Base-by-base conservation (phyloP, 2,888 invertebrate genomes). In the Xylota sylvarum region DNA sequence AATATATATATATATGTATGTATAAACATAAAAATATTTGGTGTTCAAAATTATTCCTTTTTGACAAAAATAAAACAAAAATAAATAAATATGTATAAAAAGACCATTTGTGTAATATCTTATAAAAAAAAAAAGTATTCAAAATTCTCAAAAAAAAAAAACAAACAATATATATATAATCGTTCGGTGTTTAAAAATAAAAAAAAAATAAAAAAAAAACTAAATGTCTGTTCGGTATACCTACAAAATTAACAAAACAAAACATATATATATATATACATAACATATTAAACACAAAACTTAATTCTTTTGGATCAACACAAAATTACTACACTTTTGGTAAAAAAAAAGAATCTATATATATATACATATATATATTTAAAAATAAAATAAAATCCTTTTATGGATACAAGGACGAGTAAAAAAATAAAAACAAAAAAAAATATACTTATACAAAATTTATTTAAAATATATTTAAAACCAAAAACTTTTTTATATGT, bases 401-500 rank as follows among this genome's bases (percentile, higher is more conserved):
- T 88, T 89, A 88, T 86, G 88, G 81, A 88, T 81, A 77, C 46
- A 86, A 88, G 40, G 82, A 79, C 80, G 82, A 88, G 52, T 9
- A 37, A 37, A 37, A 78, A 79, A 76, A 88, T 9, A 37, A 37
- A 37, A 78, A 79, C 73, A 88, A 46, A 60, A 52, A 58, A 70
- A 67, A 69, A 50, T 50, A 77, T 85, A 85, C 81, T 80, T 87
- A 85, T 80, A 86, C 84, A 85, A 85, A 80, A 74, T 87, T 86
- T 86, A 72, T 78, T 70, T 85, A 77, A 77, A 81, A 60, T 43
- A 60, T 76, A 80, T 67, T 86, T 60, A 72, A 73, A 87, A 87
- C 80, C 27, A 69, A 76, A 81, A 89, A 81, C 82, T 83, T 88
- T 73, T 89, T 88, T 91, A 90, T 92, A 91, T 92, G 91, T 92